Evolutionary conservation across 2,797 vertebrate species (phyloP).

Genomic region (Channallabes apus): DNA sequence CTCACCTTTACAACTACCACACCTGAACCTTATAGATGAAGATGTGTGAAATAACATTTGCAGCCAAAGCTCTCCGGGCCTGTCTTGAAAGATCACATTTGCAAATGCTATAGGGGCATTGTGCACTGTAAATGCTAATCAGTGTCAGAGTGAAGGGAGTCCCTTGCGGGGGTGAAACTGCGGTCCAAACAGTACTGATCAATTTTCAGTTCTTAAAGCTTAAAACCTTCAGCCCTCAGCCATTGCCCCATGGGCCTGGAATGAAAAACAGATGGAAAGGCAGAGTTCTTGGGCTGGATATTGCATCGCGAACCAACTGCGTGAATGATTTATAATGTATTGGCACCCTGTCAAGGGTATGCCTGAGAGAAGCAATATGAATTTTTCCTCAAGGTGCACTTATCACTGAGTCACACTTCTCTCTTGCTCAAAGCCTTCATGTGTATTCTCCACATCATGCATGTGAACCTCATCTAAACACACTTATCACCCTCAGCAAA

Average conservation of each 20-base stretch:
- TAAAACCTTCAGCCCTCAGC: conserved; percentile 56
- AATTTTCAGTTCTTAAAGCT: conserved; percentile 79
- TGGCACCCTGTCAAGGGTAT: conserved; percentile 61
- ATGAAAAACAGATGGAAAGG: conserved; percentile 70
- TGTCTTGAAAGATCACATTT: conserved; percentile 59
- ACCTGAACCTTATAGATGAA: conserved; percentile 42
- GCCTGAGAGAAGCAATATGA: conserved; percentile 69
- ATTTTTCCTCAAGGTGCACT: conserved; percentile 68
- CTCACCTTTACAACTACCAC: conserved; percentile 45
- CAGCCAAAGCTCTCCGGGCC: conserved; percentile 53
- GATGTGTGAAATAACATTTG: conserved; percentile 60
- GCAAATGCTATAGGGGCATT: conserved; percentile 53
- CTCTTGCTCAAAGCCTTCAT: conserved; percentile 53
- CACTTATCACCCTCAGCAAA: conserved; percentile 49
- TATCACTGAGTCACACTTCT: conserved; percentile 56
- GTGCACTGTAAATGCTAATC: conserved; percentile 73
- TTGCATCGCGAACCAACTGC: conserved; percentile 75
- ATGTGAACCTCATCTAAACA: conserved; percentile 42
- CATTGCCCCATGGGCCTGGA: conserved; percentile 44
- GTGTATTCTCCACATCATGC: conserved; percentile 41
- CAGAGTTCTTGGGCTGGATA: conserved; percentile 72
- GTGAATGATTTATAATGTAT: conserved; percentile 82
- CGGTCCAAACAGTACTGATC: conserved; percentile 66
- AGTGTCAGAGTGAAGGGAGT: conserved; percentile 53
- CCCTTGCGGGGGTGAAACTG: conserved; percentile 44